Base-by-base conservation (phyloP, 1,140 invertebrate genomes). In the Proctacanthus coquilletti region DNA sequence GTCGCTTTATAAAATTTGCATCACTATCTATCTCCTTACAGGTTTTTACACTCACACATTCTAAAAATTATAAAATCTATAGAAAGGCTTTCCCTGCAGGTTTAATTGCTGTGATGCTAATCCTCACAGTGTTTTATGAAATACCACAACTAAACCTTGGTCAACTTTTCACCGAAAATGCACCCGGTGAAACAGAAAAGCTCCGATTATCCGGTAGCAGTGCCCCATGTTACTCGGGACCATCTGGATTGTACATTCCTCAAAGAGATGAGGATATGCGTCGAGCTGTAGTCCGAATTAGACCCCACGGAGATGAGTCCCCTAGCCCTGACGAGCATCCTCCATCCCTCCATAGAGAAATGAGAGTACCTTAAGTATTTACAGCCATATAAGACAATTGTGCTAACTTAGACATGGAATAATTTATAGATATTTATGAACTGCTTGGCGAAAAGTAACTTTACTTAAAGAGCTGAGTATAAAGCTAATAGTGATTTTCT, bases 141-240 rank as follows among this genome's bases (percentile, higher is more conserved):
- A 85, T 88, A 42, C 84, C 84, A 8, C 80, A 88, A 64, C 64
- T 88, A 43, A 87, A 88, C 56, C 61, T 88, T 19, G 80, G 81
- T 33, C 67, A 76, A 29, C 69, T 83, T 20, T 84, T 86, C 53
- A 65, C 78, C 20, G 69, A 73, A 46, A 74, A 72, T 18, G 47
- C 47, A 47, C 51, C 52, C 8, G 64, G 45, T 4, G 72, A 75
- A 41, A 71, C 73, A 0, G 74, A 77, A 47, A 74, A 75, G 49
- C 66, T 75, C 53, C 63, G 72, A 14, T 57, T 76, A 45, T 63
- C 65, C 46, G 51, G 64, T 38, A 52, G 65, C 18, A 63, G 50
- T 34, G 46, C 20, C 36, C 52, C 29, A 45, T 51, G 32, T 48
- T 54, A 29, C 59, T 61, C 46, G 57, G 40, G 63, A 64, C 36